A percentile compares a stretch with the other conserved stretches of the same genome.
Evolutionary conservation across 1,140 invertebrate species (phyloP).

Genomic region (Globodera ellingtonae): DNA sequence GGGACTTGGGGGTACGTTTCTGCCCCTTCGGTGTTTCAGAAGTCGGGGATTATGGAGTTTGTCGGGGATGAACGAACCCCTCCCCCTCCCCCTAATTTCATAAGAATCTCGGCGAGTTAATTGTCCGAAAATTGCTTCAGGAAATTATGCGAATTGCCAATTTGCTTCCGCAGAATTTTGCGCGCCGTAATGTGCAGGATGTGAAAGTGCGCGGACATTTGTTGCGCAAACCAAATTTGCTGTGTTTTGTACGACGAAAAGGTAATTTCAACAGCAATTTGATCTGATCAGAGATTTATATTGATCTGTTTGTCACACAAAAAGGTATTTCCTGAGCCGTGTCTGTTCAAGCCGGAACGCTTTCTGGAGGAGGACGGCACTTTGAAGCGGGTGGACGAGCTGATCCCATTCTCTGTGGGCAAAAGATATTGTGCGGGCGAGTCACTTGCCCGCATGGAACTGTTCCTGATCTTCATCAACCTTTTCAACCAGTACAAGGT

Average conservation of each 20-base stretch:
- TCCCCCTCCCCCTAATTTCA: too few species aligned
- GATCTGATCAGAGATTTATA: too few species aligned
- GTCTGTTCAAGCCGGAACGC: slow-evolving; percentile 78
- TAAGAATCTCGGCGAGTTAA: background rate
- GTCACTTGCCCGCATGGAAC: too few species aligned
- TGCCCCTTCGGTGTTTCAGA: too few species aligned
- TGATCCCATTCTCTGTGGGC: too few species aligned
- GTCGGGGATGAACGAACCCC: too few species aligned
- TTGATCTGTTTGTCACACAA: too few species aligned
- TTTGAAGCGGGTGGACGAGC: slow-evolving; percentile 80
- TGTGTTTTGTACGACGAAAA: slow-evolving; percentile 42
- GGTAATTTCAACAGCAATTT: slow-evolving; percentile 7
- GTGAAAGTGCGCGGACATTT: slow-evolving; percentile 28
- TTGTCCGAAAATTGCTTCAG: slow-evolving; percentile 12
- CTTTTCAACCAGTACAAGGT: too few species aligned
- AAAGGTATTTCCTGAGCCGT: slow-evolving; percentile 71
- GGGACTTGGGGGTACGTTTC: too few species aligned
- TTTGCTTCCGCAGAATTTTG: slow-evolving; percentile 37
- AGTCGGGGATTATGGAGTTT: too few species aligned
- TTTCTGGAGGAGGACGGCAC: slow-evolving; percentile 77
- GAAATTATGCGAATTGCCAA: slow-evolving; percentile 34
- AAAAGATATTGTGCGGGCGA: too few species aligned
- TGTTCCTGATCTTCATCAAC: too few species aligned
- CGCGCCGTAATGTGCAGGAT: slow-evolving; percentile 30
- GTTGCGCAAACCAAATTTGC: slow-evolving; percentile 37